These are phyloP conservation scores for Forficula auricularia DNA, from an alignment of 1,140 invertebrate species.

Conservation along the genomic window DNA sequence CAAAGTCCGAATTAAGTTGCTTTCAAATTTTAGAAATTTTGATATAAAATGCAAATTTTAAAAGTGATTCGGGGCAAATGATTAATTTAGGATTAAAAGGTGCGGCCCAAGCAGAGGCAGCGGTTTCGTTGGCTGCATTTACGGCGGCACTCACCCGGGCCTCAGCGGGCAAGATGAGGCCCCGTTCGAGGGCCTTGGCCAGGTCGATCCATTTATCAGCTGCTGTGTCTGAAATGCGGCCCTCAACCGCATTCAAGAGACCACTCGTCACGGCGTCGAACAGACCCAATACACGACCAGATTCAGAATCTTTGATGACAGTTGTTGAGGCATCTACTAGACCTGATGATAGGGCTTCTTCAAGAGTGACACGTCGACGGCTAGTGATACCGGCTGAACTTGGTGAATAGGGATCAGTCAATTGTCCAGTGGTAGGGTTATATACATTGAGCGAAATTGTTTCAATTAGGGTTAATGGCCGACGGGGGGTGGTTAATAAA, in stretches of 20 bases:
- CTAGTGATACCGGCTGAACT: slow-evolving; percentile 41
- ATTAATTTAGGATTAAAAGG: too few relatives aligned
- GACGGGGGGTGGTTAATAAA: slow-evolving; percentile 53
- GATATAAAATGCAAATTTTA: too few relatives aligned
- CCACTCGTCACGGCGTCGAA: slow-evolving; percentile 56
- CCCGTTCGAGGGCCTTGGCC: slow-evolving; percentile 69
- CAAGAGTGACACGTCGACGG: slow-evolving; percentile 48
- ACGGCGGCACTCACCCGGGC: slow-evolving; percentile 61
- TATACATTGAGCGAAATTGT: slow-evolving; percentile 67
- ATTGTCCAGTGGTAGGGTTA: slow-evolving; percentile 54
- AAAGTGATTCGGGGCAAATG: too few relatives aligned
- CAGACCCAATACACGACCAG: slow-evolving; percentile 54
- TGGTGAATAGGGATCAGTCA: slow-evolving; percentile 57
- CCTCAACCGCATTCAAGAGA: slow-evolving; percentile 54
- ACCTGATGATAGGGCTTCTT: slow-evolving; percentile 54
- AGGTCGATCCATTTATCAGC: slow-evolving; percentile 57
- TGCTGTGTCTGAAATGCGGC: slow-evolving; percentile 44
- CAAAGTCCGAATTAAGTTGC: too few relatives aligned
- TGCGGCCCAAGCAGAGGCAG: too few relatives aligned
- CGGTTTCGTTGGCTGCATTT: too few relatives aligned
- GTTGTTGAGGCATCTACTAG: slow-evolving; percentile 70
- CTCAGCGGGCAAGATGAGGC: slow-evolving; percentile 72
- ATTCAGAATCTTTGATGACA: slow-evolving; percentile 61
- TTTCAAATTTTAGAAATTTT: too few relatives aligned
- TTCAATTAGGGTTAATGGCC: slow-evolving; percentile 62